Percentiles rank a stretch among this genome's conserved stretches.
These are phyloP conservation scores for Sycophila sp. DNA, from an alignment of 1,140 invertebrate species.

Conservation along the genomic window DNA sequence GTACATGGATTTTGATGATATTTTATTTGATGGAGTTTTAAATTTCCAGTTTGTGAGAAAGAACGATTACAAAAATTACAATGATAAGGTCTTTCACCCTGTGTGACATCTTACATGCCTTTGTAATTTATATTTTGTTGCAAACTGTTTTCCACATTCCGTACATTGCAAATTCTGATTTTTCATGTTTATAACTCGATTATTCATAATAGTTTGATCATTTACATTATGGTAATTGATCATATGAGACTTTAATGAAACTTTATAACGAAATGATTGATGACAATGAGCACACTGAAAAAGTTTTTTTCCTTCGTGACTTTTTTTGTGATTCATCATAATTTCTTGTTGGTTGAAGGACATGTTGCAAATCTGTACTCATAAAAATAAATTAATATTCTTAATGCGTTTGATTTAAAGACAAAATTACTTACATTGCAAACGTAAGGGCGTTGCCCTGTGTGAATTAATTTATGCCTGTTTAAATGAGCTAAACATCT, in stretches of 20 bases:
- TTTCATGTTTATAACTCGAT: constrained; percentile 36
- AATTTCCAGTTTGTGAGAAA: constrained; percentile 72
- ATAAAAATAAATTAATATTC: no score
- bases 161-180: constrained; percentile 50
- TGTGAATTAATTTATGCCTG: constrained; percentile 61
- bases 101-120: constrained; percentile 66
- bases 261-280: constrained; percentile 61
- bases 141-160: constrained; percentile 65
- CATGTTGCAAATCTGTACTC: constrained; percentile 67
- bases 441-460: constrained; percentile 57
- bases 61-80: constrained; percentile 67
- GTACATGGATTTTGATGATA: constrained; percentile 50
- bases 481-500: constrained; percentile 60
- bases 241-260: constrained; percentile 63
- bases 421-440: constrained; percentile 56
- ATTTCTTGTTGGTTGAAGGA: constrained; percentile 72
- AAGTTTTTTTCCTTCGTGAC: constrained; percentile 67
- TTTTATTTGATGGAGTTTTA: constrained; percentile 68
- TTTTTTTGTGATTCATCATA: constrained; percentile 67
- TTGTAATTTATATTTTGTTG: constrained; percentile 64
- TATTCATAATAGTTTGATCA: constrained; percentile 38
- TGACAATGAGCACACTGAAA: constrained; percentile 71
- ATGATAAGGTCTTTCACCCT: constrained; percentile 66
- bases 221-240: constrained; percentile 56
- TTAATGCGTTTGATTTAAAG: background rate